These are phyloP conservation scores for Ommatoiulus sabulosus DNA, from an alignment of 2,888 invertebrate species.

Conservation along the genomic window DNA sequence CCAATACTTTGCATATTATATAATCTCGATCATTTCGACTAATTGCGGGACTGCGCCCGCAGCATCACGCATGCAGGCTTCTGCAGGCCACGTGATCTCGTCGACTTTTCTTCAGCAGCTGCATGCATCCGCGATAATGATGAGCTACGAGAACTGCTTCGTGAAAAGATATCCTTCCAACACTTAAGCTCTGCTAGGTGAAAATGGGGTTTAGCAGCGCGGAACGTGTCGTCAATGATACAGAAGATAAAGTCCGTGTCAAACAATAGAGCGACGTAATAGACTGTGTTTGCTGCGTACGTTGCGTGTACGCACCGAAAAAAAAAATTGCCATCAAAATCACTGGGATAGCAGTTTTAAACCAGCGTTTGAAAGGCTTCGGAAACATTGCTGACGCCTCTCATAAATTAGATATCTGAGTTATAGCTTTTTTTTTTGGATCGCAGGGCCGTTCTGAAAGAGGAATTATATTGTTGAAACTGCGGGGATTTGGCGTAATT, in stretches of 20 bases:
- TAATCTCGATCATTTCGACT: background rate
- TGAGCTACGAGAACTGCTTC: background rate
- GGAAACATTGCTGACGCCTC: background rate
- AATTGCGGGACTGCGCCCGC: background rate
- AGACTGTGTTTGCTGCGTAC: background rate
- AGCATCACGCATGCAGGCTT: background rate
- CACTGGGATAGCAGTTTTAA: background rate
- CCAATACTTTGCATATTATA: background rate
- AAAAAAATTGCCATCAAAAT: background rate
- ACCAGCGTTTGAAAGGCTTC: background rate
- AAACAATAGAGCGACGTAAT: background rate
- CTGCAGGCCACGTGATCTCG: background rate
- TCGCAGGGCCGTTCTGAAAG: too few relatives aligned
- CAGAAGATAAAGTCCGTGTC: background rate
- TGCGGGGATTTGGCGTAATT: too few relatives aligned
- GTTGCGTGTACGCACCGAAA: background rate
- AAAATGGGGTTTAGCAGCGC: slow-evolving; percentile 6
- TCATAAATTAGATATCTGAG: background rate
- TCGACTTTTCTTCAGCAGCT: background rate
- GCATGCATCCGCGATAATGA: background rate
- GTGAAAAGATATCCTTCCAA: background rate
- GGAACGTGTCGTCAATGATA: slow-evolving; percentile 36
- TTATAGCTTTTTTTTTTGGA: too few relatives aligned
- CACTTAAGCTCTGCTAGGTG: background rate
- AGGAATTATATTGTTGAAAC: too few relatives aligned